These are phyloP conservation scores for Acrossocheilus wenchowensis DNA, from an alignment of 2,797 vertebrate genomes.

Conservation along the genomic window DNA sequence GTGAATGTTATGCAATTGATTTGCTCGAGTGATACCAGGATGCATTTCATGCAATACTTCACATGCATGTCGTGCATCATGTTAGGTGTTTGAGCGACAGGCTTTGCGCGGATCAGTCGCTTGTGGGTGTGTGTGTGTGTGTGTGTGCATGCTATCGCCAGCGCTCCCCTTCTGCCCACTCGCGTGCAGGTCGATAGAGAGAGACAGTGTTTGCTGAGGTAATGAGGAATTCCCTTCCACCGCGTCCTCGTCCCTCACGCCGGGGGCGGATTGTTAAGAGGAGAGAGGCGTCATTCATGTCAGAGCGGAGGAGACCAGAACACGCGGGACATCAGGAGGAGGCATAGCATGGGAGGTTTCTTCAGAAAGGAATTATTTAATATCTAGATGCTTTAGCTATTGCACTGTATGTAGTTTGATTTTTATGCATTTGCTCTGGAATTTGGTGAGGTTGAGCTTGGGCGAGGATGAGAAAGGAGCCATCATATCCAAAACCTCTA, in stretches of 20 bases:
- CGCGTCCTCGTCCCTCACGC: slow-evolving; percentile 58
- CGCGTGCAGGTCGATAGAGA: slow-evolving; percentile 43
- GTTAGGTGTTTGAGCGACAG: slow-evolving; percentile 1
- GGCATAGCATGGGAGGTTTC: neutral
- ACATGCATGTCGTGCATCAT: neutral
- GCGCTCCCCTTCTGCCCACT: slow-evolving; percentile 45
- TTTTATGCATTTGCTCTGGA: neutral
- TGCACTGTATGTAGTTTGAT: neutral
- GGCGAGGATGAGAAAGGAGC: neutral
- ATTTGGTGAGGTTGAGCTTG: neutral
- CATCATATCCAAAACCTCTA: neutral
- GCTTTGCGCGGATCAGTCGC: neutral
- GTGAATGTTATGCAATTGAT: neutral
- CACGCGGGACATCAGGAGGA: slow-evolving; percentile 30
- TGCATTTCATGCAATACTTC: neutral
- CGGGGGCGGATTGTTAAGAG: slow-evolving; percentile 56
- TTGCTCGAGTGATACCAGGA: neutral
- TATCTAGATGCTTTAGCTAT: neutral
- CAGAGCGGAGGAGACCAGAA: slow-evolving; percentile 38
- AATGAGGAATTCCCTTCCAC: slow-evolving; percentile 83
- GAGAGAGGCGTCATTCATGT: slow-evolving; percentile 19
- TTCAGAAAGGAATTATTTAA: neutral
- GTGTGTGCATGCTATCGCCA: slow-evolving; percentile 42
- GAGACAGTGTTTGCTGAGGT: slow-evolving; percentile 74
- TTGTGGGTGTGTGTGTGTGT: slow-evolving; percentile 21